phyloP scores from a whole-genome alignment of 2,113 vertebrate genomes.

The Genyomyrus donnyi region DNA sequence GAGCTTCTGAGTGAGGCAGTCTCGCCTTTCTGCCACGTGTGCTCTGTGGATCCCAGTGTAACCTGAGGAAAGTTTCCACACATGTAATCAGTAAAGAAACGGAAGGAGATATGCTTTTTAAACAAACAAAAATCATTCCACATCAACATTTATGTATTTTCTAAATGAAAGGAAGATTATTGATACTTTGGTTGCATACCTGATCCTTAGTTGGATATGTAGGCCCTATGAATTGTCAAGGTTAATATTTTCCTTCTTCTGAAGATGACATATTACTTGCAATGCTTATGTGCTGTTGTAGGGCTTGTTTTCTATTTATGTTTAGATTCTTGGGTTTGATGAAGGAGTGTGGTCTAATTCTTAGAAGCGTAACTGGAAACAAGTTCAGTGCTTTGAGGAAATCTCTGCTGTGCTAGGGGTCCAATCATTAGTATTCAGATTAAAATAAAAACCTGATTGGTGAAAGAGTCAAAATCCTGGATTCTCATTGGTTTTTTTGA shows the following conservation, averaged over 20 bases:
- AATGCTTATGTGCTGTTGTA: background rate
- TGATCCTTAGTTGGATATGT: background rate
- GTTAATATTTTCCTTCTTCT: background rate
- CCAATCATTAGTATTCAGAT: background rate
- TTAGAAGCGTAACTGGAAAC: background rate
- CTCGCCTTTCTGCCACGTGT: background rate
- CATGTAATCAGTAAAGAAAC: background rate
- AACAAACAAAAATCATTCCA: background rate
- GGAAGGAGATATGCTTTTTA: background rate
- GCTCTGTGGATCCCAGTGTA: background rate
- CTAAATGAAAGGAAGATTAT: background rate
- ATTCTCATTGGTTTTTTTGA: conserved; percentile 34
- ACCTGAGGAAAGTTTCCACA: background rate
- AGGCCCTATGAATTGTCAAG: background rate
- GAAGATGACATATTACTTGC: background rate
- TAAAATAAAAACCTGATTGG: conserved; percentile 20
- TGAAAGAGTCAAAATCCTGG: conserved; percentile 13
- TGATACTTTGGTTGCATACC: background rate
- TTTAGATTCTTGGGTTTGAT: background rate
- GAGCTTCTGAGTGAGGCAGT: background rate
- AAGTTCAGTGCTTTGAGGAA: background rate
- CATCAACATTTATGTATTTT: background rate
- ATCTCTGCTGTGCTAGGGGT: background rate
- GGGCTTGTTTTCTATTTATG: background rate
- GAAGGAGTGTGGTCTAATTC: background rate